Percentiles rank a stretch among this genome's conserved stretches.
Conservation (phyloP, 2,113 vertebrate species). For the Pteruthius melanotis region DNA sequence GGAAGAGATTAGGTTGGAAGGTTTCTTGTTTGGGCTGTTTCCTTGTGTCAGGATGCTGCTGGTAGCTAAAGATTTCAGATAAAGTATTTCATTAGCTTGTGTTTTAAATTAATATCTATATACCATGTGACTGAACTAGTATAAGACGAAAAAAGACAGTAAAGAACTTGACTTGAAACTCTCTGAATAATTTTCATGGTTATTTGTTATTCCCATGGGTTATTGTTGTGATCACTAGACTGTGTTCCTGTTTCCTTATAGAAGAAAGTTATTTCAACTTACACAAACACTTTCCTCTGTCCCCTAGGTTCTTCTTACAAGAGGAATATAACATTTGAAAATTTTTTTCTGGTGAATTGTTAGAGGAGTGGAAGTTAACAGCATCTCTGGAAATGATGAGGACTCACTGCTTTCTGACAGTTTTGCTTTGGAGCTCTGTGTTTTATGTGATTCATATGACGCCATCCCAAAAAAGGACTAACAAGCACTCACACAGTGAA, state of each 20-base stretch:
- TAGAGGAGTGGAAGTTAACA: not conserved
- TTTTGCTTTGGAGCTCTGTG: slow-evolving; percentile 70
- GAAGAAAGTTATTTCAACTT: not conserved
- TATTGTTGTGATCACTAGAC: not conserved
- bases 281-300: not conserved
- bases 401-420: slow-evolving; percentile 41
- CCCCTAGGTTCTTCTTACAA: slow-evolving; percentile 18
- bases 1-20: not conserved
- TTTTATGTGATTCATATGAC: slow-evolving; percentile 29
- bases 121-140: not conserved
- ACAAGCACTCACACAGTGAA: slow-evolving; percentile 26
- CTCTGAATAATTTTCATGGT: not conserved
- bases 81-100: not conserved
- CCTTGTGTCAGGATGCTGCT: not conserved
- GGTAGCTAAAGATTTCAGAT: not conserved
- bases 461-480: slow-evolving; percentile 46
- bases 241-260: not conserved
- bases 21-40: not conserved
- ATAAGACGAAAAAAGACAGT: not conserved
- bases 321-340: slow-evolving; percentile 1
- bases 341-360: slow-evolving; percentile 1
- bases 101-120: not conserved
- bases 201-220: not conserved
- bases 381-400: slow-evolving; percentile 64
- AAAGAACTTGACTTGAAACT: not conserved